A percentile compares a stretch with the other conserved stretches of the same genome.
phyloP scores from a whole-genome alignment of 2,888 invertebrate genomes.

The Nephrotoma flavescens region DNA sequence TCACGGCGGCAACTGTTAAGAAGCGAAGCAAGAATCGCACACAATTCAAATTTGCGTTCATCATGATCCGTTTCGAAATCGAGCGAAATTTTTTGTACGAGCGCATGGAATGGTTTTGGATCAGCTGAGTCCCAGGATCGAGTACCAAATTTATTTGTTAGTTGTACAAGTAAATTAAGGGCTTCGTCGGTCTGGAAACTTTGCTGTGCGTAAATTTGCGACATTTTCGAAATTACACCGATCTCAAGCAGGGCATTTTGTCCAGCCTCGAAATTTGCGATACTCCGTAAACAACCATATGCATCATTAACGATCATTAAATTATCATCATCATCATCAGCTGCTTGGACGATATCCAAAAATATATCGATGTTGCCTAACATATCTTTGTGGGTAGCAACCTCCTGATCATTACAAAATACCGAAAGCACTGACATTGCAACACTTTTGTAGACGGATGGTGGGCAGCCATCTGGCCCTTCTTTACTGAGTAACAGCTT shows the following conservation, averaged over 20 bases:
- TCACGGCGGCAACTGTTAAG: slow-evolving; percentile 57
- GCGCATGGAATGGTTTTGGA: slow-evolving; percentile 62
- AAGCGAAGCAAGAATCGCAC: slow-evolving; percentile 60
- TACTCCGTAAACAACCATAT: slow-evolving; percentile 67
- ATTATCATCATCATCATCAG: slow-evolving; percentile 74
- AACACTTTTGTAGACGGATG: slow-evolving; percentile 79
- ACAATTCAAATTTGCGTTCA: slow-evolving; percentile 78
- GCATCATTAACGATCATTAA: slow-evolving; percentile 77
- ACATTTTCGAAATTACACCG: slow-evolving; percentile 67
- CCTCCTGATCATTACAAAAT: slow-evolving; percentile 66
- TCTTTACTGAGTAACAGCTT: slow-evolving; percentile 60
- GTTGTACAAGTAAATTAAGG: slow-evolving; percentile 58
- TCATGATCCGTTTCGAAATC: slow-evolving; percentile 83
- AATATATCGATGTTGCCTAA: slow-evolving; percentile 69
- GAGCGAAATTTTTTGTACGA: slow-evolving; percentile 67
- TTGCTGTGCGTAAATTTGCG: slow-evolving; percentile 73
- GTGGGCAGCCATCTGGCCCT: slow-evolving; percentile 76
- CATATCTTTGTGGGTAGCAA: slow-evolving; percentile 72
- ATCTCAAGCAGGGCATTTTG: slow-evolving; percentile 64
- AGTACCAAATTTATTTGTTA: slow-evolving; percentile 57
- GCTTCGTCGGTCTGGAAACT: slow-evolving; percentile 85
- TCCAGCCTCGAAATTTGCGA: slow-evolving; percentile 63
- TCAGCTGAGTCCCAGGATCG: slow-evolving; percentile 60
- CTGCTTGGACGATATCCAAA: slow-evolving; percentile 67
- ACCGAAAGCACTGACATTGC: slow-evolving; percentile 76